Conservation (phyloP, 2,797 vertebrate genomes). For the Peromyscus melanophrys region DNA sequence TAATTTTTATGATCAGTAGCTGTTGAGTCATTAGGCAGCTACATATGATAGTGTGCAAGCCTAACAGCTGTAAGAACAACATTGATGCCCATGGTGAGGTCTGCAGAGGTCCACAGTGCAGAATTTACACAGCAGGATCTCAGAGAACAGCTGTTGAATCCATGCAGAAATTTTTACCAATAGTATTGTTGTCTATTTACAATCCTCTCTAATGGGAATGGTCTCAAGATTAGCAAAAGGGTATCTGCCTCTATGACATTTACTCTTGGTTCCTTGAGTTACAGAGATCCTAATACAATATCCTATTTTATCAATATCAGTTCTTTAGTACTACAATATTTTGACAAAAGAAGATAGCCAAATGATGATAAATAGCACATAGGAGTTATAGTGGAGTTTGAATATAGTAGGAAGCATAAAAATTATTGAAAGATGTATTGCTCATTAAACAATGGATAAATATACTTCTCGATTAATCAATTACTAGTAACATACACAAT, state of each 20-base stretch:
- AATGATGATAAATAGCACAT: slow-evolving; percentile 36
- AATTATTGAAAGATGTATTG: slow-evolving; percentile 76
- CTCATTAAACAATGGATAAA: slow-evolving; percentile 80
- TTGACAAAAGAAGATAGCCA: slow-evolving; percentile 50
- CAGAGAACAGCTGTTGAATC: slow-evolving; percentile 12
- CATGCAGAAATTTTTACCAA: not conserved
- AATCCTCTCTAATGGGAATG: not conserved
- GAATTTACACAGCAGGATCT: slow-evolving; percentile 38
- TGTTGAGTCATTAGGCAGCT: not conserved
- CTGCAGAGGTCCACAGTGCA: not conserved
- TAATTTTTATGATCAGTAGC: slow-evolving; percentile 25
- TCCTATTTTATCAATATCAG: slow-evolving; percentile 1
- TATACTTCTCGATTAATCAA: slow-evolving; percentile 79
- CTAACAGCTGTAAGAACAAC: not conserved
- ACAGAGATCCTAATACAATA: not conserved
- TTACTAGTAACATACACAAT: slow-evolving; percentile 83
- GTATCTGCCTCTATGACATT: not conserved
- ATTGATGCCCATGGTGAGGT: not conserved
- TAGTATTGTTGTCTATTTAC: not conserved
- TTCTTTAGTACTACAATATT: not conserved
- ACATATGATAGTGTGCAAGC: not conserved
- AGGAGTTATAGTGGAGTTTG: slow-evolving; percentile 43
- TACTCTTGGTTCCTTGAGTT: not conserved
- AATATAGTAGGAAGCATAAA: slow-evolving; percentile 71
- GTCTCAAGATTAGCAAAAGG: not conserved